Conservation (phyloP, 2,888 invertebrate species). For the Caenorhabditis afra region DNA sequence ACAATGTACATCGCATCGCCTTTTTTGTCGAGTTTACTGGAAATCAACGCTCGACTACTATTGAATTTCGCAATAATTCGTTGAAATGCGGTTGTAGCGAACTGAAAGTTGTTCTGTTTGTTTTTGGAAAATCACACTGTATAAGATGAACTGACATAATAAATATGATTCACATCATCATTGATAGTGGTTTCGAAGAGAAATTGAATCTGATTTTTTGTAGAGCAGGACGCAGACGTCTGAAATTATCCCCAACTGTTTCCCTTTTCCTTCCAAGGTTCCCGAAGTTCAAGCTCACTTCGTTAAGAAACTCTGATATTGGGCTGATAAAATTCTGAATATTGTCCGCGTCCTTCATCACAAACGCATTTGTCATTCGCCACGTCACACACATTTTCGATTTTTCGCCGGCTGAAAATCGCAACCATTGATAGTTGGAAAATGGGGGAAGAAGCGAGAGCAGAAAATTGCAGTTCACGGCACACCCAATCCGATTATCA, state of each 20-base stretch:
- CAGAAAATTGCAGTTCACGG: constrained; percentile 14
- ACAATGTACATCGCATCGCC: too few relatives aligned
- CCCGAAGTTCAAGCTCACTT: constrained; percentile 6
- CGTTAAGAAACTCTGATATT: constrained; percentile 6
- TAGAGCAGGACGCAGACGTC: constrained; percentile 24
- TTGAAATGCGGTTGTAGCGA: not conserved
- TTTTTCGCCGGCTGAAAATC: constrained; percentile 42
- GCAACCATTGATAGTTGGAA: constrained; percentile 18
- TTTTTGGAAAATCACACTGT: not conserved
- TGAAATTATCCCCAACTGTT: not conserved
- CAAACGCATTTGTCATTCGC: constrained; percentile 39
- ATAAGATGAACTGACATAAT: not conserved
- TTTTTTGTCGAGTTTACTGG: too few relatives aligned
- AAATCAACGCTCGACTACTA: not conserved
- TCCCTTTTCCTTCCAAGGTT: not conserved
- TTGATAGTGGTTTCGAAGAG: constrained; percentile 15
- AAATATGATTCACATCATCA: constrained; percentile 27
- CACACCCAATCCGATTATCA: constrained; percentile 47
- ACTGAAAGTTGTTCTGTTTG: constrained; percentile 19
- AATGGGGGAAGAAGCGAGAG: not conserved
- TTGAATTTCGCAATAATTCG: constrained; percentile 21
- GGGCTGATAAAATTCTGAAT: constrained; percentile 2
- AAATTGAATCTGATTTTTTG: constrained; percentile 26
- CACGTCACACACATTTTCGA: constrained; percentile 37
- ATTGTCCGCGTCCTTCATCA: constrained; percentile 26